Percentiles rank a stretch among this genome's conserved stretches.
phyloP scores from a whole-genome alignment of 2,113 vertebrate genomes.

The Etheostoma spectabile region DNA sequence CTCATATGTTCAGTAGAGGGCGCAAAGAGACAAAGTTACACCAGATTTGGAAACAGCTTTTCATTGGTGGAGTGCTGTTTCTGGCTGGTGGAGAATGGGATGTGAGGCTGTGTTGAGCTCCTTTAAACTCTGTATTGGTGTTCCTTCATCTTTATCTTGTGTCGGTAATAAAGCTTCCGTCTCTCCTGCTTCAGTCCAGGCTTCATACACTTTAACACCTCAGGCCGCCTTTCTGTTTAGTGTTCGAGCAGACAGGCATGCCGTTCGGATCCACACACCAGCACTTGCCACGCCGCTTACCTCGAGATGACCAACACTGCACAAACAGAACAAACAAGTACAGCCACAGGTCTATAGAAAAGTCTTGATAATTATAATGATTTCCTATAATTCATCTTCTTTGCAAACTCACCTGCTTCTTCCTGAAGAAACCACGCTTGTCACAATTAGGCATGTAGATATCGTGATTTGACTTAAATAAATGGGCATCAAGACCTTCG shows the following conservation, averaged over 20 bases:
- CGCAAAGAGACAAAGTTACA: slow-evolving; percentile 59
- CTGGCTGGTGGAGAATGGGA: slow-evolving; percentile 13
- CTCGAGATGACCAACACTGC: slow-evolving; percentile 82
- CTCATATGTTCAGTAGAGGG: slow-evolving; percentile 68
- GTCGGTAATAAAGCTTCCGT: not conserved
- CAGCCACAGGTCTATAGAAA: not conserved
- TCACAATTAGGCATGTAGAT: slow-evolving; percentile 89
- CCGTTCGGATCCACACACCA: slow-evolving; percentile 84
- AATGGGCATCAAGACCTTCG: slow-evolving; percentile 75
- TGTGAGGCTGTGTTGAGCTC: slow-evolving; percentile 29
- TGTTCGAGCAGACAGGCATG: slow-evolving; percentile 40
- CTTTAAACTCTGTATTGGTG: slow-evolving; percentile 10
- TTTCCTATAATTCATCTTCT: not conserved
- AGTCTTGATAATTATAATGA: not conserved
- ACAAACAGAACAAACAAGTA: slow-evolving; percentile 29
- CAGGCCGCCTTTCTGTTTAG: slow-evolving; percentile 57
- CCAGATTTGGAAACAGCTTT: slow-evolving; percentile 21
- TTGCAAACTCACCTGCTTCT: slow-evolving; percentile 82
- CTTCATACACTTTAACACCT: slow-evolving; percentile 61
- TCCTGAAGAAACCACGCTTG: slow-evolving; percentile 82
- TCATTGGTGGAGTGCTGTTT: slow-evolving; percentile 28
- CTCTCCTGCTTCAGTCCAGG: slow-evolving; percentile 14
- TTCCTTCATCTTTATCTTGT: slow-evolving; percentile 60
- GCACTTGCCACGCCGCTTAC: slow-evolving; percentile 80
- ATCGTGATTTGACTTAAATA: slow-evolving; percentile 76